A percentile compares a stretch with the other conserved stretches of the same genome.
These are phyloP conservation scores for Desmodus rotundus DNA, from an alignment of 2,113 vertebrate species.

Conservation along the genomic window DNA sequence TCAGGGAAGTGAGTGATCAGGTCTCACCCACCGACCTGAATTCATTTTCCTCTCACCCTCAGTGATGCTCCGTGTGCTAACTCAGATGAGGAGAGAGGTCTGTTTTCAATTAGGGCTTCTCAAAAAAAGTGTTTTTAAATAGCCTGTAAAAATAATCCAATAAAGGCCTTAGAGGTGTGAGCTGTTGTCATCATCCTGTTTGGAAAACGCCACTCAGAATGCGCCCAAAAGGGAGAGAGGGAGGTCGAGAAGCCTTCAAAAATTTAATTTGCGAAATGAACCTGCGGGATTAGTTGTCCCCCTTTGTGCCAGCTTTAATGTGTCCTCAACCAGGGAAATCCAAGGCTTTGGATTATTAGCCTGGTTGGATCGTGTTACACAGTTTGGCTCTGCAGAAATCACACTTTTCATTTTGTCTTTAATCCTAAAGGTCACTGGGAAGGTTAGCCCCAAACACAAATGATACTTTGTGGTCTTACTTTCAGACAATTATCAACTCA, in stretches of 20 bases:
- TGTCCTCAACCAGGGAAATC: slow-evolving; percentile 58
- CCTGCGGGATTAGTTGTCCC: neutral
- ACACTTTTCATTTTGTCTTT: slow-evolving; percentile 74
- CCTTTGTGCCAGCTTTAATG: slow-evolving; percentile 28
- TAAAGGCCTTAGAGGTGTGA: slow-evolving; percentile 53
- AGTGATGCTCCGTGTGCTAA: neutral
- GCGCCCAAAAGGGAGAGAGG: neutral
- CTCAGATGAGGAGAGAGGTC: neutral
- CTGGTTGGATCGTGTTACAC: slow-evolving; percentile 59
- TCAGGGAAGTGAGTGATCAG: neutral
- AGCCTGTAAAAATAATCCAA: slow-evolving; percentile 60
- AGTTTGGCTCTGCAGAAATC: slow-evolving; percentile 71
- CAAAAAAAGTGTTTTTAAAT: slow-evolving; percentile 41
- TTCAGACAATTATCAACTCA: slow-evolving; percentile 78
- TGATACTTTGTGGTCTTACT: slow-evolving; percentile 75
- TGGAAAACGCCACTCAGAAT: slow-evolving; percentile 45
- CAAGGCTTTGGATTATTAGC: slow-evolving; percentile 64
- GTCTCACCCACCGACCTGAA: neutral
- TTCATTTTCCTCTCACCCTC: slow-evolving; percentile 31
- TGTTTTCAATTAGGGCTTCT: slow-evolving; percentile 65
- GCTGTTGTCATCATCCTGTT: slow-evolving; percentile 57
- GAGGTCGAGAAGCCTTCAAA: slow-evolving; percentile 15
- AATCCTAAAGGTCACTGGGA: slow-evolving; percentile 73
- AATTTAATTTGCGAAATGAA: slow-evolving; percentile 56
- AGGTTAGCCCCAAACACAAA: slow-evolving; percentile 78